These are phyloP conservation scores for Tetrax tetrax DNA, from an alignment of 2,113 vertebrate species.

Conservation along the genomic window DNA sequence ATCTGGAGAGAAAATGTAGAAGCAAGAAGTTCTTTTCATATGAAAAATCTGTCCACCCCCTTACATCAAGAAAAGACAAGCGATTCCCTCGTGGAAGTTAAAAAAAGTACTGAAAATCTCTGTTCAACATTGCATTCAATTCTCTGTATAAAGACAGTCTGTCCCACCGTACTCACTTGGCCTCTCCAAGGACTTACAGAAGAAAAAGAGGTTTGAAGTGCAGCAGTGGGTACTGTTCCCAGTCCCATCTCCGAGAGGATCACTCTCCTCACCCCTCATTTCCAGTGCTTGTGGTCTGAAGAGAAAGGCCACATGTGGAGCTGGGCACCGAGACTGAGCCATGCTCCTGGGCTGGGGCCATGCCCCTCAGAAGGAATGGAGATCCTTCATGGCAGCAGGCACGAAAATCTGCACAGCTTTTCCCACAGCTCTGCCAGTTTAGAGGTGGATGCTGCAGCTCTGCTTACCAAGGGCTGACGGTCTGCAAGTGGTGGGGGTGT, in stretches of 20 bases:
- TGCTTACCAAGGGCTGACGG: not conserved
- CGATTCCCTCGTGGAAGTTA: not conserved
- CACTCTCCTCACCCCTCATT: accelerated
- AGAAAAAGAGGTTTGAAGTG: not conserved
- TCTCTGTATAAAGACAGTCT: not conserved
- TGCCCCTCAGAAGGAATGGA: not conserved
- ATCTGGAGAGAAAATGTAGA: not conserved
- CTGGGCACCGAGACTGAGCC: not conserved
- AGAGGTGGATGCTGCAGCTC: not conserved
- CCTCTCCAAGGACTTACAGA: not conserved
- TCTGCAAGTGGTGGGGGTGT: not conserved
- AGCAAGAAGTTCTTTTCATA: conserved; percentile 15
- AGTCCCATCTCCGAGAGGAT: not conserved
- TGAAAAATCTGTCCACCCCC: conserved; percentile 52
- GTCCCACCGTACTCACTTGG: not conserved
- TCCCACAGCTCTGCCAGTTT: not conserved
- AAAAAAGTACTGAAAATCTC: not conserved
- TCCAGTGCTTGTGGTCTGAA: not conserved
- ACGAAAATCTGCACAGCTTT: not conserved
- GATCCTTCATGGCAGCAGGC: not conserved
- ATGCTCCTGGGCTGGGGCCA: accelerated
- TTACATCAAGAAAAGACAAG: conserved; percentile 32
- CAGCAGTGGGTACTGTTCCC: not conserved
- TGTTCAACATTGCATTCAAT: not conserved
- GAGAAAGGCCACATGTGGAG: not conserved